A percentile compares a stretch with the other conserved stretches of the same genome.
phyloP scores from a whole-genome alignment of 2,797 vertebrate species.

The Chelmon rostratus region DNA sequence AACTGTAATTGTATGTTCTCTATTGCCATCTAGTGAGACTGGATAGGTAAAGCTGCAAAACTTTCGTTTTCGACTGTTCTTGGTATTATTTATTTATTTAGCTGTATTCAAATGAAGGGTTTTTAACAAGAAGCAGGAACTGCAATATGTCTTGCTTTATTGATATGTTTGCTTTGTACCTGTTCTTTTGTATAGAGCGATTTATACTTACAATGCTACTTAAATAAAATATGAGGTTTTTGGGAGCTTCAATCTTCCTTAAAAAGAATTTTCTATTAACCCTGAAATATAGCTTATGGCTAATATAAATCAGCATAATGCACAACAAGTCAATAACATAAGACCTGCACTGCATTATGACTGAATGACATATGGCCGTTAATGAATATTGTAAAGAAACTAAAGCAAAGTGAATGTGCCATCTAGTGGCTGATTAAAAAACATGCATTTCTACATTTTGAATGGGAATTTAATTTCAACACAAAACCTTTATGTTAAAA shows the following conservation, averaged over 20 bases:
- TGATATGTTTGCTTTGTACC: not conserved
- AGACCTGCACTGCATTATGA: not conserved
- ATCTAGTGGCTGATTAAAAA: slow-evolving; percentile 64
- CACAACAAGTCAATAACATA: not conserved
- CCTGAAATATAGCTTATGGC: not conserved
- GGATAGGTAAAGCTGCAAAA: slow-evolving; percentile 22
- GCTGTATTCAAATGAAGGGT: not conserved
- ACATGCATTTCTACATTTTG: not conserved
- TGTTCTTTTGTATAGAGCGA: not conserved
- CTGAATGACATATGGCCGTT: not conserved
- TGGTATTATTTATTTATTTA: slow-evolving; percentile 1
- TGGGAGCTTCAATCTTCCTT: not conserved
- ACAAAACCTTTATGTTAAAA: not conserved
- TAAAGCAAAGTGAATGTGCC: slow-evolving; percentile 57
- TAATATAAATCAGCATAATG: not conserved
- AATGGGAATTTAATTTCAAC: not conserved
- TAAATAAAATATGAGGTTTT: not conserved
- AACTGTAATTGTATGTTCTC: slow-evolving; percentile 52
- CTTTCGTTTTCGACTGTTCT: not conserved
- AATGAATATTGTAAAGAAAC: not conserved
- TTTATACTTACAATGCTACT: not conserved
- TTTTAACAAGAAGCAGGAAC: not conserved
- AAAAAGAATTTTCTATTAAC: slow-evolving; percentile 1
- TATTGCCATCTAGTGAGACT: slow-evolving; percentile 76
- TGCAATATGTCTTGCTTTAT: not conserved